Base-by-base conservation (phyloP, 2,888 invertebrate species). In the Heliconius erato region DNA sequence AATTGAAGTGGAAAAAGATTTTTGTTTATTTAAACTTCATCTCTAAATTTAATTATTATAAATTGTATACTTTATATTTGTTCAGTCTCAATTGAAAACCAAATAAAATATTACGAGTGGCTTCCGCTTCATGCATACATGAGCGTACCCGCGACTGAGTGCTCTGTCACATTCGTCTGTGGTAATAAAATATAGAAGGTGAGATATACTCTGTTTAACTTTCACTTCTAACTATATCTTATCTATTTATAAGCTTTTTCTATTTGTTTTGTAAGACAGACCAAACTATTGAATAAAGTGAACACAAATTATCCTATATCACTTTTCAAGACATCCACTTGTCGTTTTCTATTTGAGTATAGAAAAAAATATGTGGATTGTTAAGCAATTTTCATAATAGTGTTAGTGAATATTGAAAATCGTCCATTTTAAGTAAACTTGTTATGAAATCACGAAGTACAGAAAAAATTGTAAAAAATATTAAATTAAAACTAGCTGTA, bases 41-140 rank as follows among this genome's bases (percentile, higher is more conserved):
- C 49, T 44, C 7, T 72, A 7, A 14, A 26, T 72, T 7, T 26
- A 72, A 72, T 49, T 49, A 44, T 44, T 32, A 32, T 32, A 32
- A 32, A 26, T 28, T 49, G 44, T 78, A 28, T 16, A 5, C n/a
- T 63, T 63, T 74, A 74, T 74, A 40, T 63, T 35, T 40, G n/a
- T 16, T 63, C 74, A 14, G 6, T 59, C n/a, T 32, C 76, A 76
- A 76, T 76, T 76, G 35, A 40, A 63, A 76, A 63, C n/a, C 63
- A 76, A 63, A 76, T 76, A 76, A 63, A 63, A 26, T 76, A 76
- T 76, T 63, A 76, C 63, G 26, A 76, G 59, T n/a, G 63, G 26
- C 63, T 76, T 40, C 76, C 76, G 40, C 63, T 76, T 76, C 63
- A 76, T 76, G 76, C 76, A 76, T 76, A 63, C 76, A 63, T 63